Conservation (phyloP, 2,797 vertebrate species). For the Xiphophorus birchmanni region DNA sequence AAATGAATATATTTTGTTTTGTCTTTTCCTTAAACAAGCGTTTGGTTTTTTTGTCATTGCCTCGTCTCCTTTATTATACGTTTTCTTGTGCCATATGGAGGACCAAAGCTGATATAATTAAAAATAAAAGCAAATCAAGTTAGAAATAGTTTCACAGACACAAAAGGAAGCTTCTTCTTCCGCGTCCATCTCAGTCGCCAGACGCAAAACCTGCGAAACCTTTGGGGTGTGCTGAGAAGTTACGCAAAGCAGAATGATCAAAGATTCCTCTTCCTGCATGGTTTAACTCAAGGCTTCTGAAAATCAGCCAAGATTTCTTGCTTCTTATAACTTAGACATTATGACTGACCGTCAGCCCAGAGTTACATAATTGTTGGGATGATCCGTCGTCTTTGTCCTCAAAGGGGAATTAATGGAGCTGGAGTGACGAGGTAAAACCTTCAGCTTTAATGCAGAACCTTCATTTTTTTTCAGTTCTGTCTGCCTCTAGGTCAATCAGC, state of each 20-base stretch:
- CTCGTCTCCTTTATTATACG: no score
- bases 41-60: no score
- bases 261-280: not conserved
- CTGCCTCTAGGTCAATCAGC: not conserved
- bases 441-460: not conserved
- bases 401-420: not conserved
- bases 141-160: no score
- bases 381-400: not conserved
- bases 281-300: not conserved
- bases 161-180: no score
- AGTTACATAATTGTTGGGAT: not conserved
- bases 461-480: not conserved
- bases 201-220: no score
- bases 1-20: no score
- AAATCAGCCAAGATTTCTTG: not conserved
- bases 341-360: no score
- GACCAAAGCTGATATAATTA: no score
- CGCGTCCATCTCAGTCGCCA: no score
- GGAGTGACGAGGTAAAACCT: not conserved
- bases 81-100: no score
- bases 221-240: not conserved
- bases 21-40: no score
- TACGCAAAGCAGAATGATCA: not conserved
- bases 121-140: not conserved
- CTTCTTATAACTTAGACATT: not conserved